phyloP scores from a whole-genome alignment of 2,797 vertebrate species.

The Clarias platycephalus region DNA sequence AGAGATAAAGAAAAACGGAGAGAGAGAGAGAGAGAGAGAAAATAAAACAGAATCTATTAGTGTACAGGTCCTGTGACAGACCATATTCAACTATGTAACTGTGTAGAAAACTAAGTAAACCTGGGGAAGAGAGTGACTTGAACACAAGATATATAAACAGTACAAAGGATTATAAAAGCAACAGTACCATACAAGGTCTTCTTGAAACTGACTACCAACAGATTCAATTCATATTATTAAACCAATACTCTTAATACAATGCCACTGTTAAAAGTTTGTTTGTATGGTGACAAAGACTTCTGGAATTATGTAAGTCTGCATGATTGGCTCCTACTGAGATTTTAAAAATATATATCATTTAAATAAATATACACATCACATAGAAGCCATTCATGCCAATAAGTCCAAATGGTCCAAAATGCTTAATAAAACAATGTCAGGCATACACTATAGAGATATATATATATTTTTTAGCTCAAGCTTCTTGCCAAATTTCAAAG shows the following conservation, averaged over 20 bases:
- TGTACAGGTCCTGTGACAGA: constrained; percentile 59
- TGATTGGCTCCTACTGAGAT: too few species aligned
- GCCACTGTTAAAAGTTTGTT: not conserved
- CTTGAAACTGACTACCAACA: not conserved
- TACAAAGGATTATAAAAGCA: constrained; percentile 5
- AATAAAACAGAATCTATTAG: constrained; percentile 70
- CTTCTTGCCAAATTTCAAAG: not conserved
- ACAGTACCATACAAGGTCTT: constrained; percentile 4
- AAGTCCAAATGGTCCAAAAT: not conserved
- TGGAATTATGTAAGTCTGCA: not conserved
- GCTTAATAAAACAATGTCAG: not conserved
- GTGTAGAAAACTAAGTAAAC: constrained; percentile 60
- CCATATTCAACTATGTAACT: constrained; percentile 58
- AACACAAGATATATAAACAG: constrained; percentile 36
- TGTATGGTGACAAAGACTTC: not conserved
- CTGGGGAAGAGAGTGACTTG: constrained; percentile 50
- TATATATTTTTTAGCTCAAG: too few species aligned
- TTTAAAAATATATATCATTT: not conserved
- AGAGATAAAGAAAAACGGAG: constrained; percentile 54
- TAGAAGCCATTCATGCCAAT: constrained; percentile 5
- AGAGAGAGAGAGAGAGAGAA: constrained; percentile 63
- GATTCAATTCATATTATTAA: not conserved
- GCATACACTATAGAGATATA: not conserved
- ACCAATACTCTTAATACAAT: not conserved
- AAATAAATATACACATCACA: not conserved